Evolutionary conservation across 2,888 invertebrate species (phyloP).

Genomic region (Drosophila infuscata): DNA sequence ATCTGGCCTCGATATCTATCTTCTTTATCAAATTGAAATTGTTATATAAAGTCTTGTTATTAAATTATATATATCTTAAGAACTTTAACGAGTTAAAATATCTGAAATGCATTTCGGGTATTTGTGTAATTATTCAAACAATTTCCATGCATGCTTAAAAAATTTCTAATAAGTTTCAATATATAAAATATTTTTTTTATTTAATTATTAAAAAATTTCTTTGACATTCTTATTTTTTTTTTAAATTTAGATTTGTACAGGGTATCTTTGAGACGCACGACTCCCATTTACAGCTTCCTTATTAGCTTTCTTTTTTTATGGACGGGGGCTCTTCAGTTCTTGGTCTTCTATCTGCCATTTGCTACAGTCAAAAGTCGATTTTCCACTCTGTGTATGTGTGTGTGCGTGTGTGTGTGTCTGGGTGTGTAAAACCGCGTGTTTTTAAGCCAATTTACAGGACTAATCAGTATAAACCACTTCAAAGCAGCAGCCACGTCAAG

Average conservation of each 20-base stretch:
- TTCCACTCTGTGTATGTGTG: background rate
- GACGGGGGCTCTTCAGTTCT: slow-evolving; percentile 19
- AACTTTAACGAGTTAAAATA: background rate
- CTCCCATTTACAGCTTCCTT: background rate
- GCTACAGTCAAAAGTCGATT: slow-evolving; percentile 12
- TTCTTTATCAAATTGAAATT: no score
- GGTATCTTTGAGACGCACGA: background rate
- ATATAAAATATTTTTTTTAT: no score
- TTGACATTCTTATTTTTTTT: background rate
- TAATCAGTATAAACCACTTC: slow-evolving; percentile 80
- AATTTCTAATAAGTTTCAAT: no score
- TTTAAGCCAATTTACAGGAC: slow-evolving; percentile 73
- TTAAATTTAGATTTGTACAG: background rate
- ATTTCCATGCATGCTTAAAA: no score
- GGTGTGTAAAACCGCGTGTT: slow-evolving; percentile 52
- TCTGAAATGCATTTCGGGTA: background rate
- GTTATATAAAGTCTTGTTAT: background rate
- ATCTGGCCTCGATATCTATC: background rate
- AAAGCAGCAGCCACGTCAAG: slow-evolving; percentile 57
- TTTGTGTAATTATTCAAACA: background rate
- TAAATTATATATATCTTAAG: background rate
- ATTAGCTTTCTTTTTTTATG: slow-evolving; percentile 2
- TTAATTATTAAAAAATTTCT: background rate
- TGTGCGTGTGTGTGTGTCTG: slow-evolving; percentile 21
- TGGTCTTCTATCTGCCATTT: slow-evolving; percentile 16